Conservation (phyloP, 37 sponge, comb jelly and placozoan genomes). For the Agelas oroides region DNA sequence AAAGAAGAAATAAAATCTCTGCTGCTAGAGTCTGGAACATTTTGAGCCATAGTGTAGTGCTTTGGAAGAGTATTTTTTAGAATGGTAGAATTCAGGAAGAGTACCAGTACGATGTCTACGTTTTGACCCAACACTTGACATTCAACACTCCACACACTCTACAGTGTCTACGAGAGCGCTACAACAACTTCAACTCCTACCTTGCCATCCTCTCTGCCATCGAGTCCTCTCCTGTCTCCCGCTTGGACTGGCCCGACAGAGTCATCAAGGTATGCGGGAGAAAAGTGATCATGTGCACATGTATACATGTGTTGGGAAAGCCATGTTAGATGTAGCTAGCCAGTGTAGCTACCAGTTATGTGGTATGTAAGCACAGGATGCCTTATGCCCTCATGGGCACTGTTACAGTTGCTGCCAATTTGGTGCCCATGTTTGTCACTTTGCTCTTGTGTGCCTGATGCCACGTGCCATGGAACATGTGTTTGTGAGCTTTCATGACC, state of each 20-base stretch:
- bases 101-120: too few species aligned
- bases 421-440: too few species aligned
- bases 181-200: constrained; percentile 90
- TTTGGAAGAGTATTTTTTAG: too few species aligned
- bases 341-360: neutral
- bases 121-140: too few species aligned
- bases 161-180: constrained; percentile 65
- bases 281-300: neutral
- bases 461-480: too few species aligned
- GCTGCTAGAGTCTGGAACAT: too few species aligned
- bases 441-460: too few species aligned
- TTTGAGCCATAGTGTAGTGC: too few species aligned
- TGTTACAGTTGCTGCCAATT: constrained; percentile 6
- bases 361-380: neutral
- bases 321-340: neutral
- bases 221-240: constrained; percentile 78
- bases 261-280: constrained; percentile 65
- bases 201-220: constrained; percentile 90
- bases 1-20: too few species aligned
- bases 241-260: constrained; percentile 89
- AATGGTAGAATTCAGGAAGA: too few species aligned
- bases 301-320: neutral
- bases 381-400: too few species aligned
- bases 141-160: neutral
- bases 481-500: too few species aligned